Evolutionary conservation across 2,113 vertebrate species (phyloP), one percentile per base, ranked within the genome.

Genomic region (Camarhynchus parvulus): DNA sequence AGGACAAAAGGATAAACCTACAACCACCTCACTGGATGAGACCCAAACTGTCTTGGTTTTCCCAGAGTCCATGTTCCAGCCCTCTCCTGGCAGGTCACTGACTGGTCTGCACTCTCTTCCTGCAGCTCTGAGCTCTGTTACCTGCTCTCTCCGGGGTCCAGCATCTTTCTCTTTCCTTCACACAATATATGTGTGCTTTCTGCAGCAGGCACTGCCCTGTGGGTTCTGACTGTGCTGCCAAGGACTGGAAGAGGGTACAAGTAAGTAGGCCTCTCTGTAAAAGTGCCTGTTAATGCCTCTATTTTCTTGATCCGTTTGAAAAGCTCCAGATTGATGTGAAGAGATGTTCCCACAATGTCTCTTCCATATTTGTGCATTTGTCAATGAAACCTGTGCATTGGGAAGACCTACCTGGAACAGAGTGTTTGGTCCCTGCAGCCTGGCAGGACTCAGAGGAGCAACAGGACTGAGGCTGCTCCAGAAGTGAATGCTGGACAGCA

Each of bases 401-500:
- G 17, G 67, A 76, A 80, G 90, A 94, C 98, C 95, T 96, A 99
- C 99, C 99, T 99, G 99, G 94, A 99, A 99, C 82, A 99, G 97
- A 79, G 98, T 99, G 92, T 98, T 98, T 97, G 99, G 99, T 96
- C 99, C 98, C 97, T 99, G 99, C 97, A 99, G 98, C 97, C 99
- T 98, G 98, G 99, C 99, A 91, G 99, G 99, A 98, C 99, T 99
- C 97, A 99, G 97, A 15, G 99, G 99, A 91, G 99, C 99, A 12
- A 99, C 98, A 17, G 99, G 99, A 81, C 99, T 99, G 85, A 99
- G 97, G 95, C 99, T 99, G 98, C 99, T 99, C 99, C 99, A 99
- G 98, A 99, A 99, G 84, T 99, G 99, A 95, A 99, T 99, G 95
- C 99, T 99, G 68, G 99, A 99, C 73, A 99, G 97, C 95, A 99